phyloP scores from a whole-genome alignment of 2,888 invertebrate genomes.

The Capitulum mitella region DNA sequence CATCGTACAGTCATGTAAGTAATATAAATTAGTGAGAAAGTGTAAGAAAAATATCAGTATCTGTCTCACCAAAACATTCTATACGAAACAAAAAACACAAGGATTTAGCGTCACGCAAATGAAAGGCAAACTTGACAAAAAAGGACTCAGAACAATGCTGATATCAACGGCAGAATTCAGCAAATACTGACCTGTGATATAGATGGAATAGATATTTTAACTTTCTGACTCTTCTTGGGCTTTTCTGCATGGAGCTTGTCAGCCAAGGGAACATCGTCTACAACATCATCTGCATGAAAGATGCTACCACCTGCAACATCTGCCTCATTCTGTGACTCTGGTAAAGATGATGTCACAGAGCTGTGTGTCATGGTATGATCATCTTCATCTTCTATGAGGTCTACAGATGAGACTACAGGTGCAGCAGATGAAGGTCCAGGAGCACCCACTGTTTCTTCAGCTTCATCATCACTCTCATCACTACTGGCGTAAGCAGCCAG shows the following conservation, averaged over 20 bases:
- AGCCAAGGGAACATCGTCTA: slow-evolving; percentile 8
- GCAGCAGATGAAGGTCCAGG: neutral
- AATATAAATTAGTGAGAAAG: no score
- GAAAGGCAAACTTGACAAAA: neutral
- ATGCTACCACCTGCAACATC: neutral
- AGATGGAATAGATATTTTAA: neutral
- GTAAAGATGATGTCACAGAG: neutral
- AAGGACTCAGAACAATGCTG: no score
- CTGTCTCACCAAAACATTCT: no score
- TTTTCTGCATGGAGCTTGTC: neutral
- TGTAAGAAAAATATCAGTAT: no score
- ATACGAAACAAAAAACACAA: no score
- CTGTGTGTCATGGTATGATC: neutral
- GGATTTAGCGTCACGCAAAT: no score
- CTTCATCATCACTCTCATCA: neutral
- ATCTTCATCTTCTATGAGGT: neutral
- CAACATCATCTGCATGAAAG: slow-evolving; percentile 2
- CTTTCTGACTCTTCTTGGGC: neutral
- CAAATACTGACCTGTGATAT: neutral
- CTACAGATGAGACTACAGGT: neutral
- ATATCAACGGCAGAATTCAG: no score
- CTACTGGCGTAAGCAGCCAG: neutral
- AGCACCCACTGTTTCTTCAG: neutral
- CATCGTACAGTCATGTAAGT: no score
- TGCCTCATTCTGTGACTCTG: neutral